Conservation (phyloP, 1,140 invertebrate species). For the Procambarus virginalis region DNA sequence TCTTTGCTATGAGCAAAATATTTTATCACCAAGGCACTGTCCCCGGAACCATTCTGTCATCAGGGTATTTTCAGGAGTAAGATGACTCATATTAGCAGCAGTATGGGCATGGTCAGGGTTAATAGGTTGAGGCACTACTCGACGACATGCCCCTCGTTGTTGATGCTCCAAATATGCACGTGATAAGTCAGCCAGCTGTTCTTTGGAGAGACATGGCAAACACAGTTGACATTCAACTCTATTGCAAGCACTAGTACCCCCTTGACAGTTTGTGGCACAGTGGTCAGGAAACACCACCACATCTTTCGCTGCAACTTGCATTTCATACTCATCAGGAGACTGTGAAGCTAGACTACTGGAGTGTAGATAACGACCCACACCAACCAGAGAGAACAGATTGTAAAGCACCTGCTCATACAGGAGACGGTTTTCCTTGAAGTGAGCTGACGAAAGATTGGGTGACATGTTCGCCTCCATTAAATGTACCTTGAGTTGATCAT, state of each 20-base stretch:
- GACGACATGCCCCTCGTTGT: constrained; percentile 84
- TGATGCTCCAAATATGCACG: constrained; percentile 86
- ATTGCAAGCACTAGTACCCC: constrained; percentile 79
- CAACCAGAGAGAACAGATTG: constrained; percentile 83
- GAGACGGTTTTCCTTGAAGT: constrained; percentile 89
- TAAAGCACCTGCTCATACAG: constrained; percentile 95
- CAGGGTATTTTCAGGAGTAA: constrained; percentile 80
- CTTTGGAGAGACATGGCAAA: constrained; percentile 82
- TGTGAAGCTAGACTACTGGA: constrained; percentile 51
- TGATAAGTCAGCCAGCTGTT: constrained; percentile 78
- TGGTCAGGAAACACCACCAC: constrained; percentile 84
- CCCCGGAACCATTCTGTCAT: constrained; percentile 87
- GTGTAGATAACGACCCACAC: constrained; percentile 74
- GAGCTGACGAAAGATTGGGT: constrained; percentile 94
- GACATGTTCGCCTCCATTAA: constrained; percentile 99
- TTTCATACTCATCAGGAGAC: constrained; percentile 77
- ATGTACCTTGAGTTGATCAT: constrained; percentile 90
- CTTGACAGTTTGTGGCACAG: constrained; percentile 79
- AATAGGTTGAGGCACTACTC: constrained; percentile 84
- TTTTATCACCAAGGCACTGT: constrained; percentile 83
- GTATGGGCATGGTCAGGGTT: constrained; percentile 73
- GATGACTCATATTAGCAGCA: constrained; percentile 74
- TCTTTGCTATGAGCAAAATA: constrained; percentile 80
- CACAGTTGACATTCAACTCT: constrained; percentile 89
- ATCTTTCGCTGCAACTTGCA: constrained; percentile 86